These are phyloP conservation scores for Psittacus erithacus DNA, from an alignment of 2,113 vertebrate species.

Conservation along the genomic window DNA sequence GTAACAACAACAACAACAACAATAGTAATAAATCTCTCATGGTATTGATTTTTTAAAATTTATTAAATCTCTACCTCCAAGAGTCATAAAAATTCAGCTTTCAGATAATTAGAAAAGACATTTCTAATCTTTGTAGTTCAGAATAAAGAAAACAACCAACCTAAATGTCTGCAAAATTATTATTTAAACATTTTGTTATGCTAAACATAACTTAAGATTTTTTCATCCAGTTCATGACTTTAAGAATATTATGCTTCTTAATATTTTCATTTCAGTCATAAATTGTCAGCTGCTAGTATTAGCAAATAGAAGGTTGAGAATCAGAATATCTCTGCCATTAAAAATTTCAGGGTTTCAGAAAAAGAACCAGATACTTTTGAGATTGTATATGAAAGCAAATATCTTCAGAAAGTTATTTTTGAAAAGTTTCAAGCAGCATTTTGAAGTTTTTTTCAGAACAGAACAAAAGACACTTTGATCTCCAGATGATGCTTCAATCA, in stretches of 20 bases:
- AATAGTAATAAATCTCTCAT: not conserved
- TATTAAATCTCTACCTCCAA: not conserved
- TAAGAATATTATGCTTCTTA: not conserved
- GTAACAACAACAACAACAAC: not conserved
- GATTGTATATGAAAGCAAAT: not conserved
- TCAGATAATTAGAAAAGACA: not conserved
- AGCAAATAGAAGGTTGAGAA: not conserved
- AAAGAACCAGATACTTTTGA: not conserved
- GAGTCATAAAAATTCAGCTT: not conserved
- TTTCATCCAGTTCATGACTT: not conserved
- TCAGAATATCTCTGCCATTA: not conserved
- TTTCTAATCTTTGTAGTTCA: not conserved
- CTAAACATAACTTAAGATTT: not conserved
- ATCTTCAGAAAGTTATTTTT: conserved; percentile 33
- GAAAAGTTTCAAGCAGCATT: conserved; percentile 25
- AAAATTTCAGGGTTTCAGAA: not conserved
- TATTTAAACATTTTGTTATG: not conserved
- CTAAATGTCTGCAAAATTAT: not conserved
- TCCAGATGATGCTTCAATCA: conserved; percentile 44
- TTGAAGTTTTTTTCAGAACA: conserved; percentile 38
- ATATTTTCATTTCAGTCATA: not conserved
- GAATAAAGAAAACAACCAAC: not conserved
- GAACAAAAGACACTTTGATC: conserved; percentile 63
- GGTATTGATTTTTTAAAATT: not conserved
- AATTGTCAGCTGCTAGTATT: not conserved